phyloP scores from a whole-genome alignment of 2,797 vertebrate species.

The Pyrocephalus nanus region DNA sequence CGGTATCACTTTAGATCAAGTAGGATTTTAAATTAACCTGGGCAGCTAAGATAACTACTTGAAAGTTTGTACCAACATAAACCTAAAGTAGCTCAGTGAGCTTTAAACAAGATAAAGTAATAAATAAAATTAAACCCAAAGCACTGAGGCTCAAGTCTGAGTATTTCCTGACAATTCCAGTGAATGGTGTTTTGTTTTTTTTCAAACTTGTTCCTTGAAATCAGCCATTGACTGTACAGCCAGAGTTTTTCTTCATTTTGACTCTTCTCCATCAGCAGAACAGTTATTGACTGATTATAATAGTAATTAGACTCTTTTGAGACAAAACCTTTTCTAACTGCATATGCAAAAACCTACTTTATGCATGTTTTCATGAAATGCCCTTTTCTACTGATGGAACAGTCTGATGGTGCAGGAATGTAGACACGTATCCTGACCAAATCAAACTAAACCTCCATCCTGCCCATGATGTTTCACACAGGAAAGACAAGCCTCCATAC shows the following conservation, averaged over 20 bases:
- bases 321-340: not conserved
- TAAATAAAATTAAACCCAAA: not conserved
- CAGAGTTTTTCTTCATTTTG: not conserved
- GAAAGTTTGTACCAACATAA: not conserved
- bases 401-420: not conserved
- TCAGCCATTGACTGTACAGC: not conserved
- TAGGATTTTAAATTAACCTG: not conserved
- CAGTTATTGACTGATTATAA: not conserved
- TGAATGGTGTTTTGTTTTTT: fast-evolving
- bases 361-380: not conserved
- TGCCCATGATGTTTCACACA: not conserved
- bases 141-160: not conserved
- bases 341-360: not conserved
- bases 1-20: not conserved
- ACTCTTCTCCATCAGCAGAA: not conserved
- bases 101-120: not conserved
- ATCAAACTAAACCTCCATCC: not conserved
- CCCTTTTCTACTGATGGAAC: not conserved
- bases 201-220: not conserved
- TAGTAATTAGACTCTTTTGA: not conserved
- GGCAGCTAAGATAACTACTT: not conserved
- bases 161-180: not conserved
- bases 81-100: not conserved
- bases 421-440: not conserved
- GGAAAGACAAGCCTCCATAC: not conserved